Evolutionary conservation across 2,888 invertebrate species (phyloP).

Genomic region (Metallyticus violacea): DNA sequence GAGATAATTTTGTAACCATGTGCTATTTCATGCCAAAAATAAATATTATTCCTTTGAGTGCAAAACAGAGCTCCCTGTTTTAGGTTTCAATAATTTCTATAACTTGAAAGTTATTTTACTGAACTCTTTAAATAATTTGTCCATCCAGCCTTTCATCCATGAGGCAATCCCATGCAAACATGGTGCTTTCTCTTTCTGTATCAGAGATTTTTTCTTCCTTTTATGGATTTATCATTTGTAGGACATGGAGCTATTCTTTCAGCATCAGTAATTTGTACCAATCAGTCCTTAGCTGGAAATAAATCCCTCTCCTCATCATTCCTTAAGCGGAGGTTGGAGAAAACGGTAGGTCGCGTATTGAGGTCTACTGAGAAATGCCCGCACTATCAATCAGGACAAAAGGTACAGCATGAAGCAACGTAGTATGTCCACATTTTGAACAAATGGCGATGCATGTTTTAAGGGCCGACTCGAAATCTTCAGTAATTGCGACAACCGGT

Average conservation of each 20-base stretch:
- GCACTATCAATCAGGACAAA: not conserved
- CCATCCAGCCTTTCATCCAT: too few species aligned
- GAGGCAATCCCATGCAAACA: too few species aligned
- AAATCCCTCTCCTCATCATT: not conserved
- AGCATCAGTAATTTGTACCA: not conserved
- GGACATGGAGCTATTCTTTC: too few species aligned
- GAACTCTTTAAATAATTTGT: too few species aligned
- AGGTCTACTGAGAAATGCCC: not conserved
- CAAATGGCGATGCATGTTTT: not conserved
- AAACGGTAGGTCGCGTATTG: not conserved
- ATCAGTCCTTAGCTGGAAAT: not conserved
- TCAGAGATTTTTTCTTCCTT: not conserved
- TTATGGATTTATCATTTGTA: not conserved
- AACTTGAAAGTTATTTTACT: too few species aligned
- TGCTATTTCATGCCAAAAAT: too few species aligned
- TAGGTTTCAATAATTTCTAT: too few species aligned
- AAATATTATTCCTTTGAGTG: too few species aligned
- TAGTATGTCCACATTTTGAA: not conserved
- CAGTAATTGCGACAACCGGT: not conserved
- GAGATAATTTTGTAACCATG: too few species aligned
- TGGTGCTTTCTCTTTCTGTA: too few species aligned
- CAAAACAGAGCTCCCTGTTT: too few species aligned
- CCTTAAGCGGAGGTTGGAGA: not conserved
- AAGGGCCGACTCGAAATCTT: not conserved
- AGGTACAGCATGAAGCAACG: too few species aligned